Percentiles rank a stretch among this genome's conserved stretches.
Conservation (phyloP, 2,113 vertebrate genomes). For the Onychostruthus taczanowskii region DNA sequence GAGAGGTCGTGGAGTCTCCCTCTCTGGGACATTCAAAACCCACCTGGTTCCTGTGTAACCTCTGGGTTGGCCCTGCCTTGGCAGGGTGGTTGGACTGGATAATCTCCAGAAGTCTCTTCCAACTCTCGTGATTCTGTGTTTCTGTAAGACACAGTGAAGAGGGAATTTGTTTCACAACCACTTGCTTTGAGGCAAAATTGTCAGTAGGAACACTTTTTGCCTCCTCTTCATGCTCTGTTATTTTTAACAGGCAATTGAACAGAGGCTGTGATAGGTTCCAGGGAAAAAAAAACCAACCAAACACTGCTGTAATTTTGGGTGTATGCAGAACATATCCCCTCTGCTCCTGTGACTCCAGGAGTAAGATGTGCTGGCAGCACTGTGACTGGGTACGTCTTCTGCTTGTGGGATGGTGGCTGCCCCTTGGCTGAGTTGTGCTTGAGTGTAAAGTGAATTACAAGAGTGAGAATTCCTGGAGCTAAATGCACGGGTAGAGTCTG, state of each 20-base stretch:
- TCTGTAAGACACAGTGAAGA: background rate
- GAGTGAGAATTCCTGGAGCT: background rate
- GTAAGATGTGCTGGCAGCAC: background rate
- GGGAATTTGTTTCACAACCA: background rate
- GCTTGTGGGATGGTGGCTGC: background rate
- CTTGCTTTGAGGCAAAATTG: background rate
- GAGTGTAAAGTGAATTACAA: background rate
- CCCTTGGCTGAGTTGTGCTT: background rate
- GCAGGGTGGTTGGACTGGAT: rapidly evolving
- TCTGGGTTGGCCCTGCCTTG: background rate
- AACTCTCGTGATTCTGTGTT: background rate
- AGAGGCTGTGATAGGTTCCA: too few species aligned
- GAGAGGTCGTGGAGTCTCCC: rapidly evolving
- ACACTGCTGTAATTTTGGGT: background rate
- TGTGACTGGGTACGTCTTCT: background rate
- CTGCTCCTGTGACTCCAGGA: background rate
- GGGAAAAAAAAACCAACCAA: background rate
- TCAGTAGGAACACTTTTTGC: background rate
- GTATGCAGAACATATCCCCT: background rate
- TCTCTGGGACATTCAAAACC: background rate
- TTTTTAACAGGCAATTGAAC: background rate
- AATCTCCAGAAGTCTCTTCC: background rate
- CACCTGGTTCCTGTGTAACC: background rate
- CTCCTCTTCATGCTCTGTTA: background rate
- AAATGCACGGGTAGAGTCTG: rapidly evolving